Conservation (phyloP, 2,888 invertebrate genomes). For the Nephrocerus scutellatus region DNA sequence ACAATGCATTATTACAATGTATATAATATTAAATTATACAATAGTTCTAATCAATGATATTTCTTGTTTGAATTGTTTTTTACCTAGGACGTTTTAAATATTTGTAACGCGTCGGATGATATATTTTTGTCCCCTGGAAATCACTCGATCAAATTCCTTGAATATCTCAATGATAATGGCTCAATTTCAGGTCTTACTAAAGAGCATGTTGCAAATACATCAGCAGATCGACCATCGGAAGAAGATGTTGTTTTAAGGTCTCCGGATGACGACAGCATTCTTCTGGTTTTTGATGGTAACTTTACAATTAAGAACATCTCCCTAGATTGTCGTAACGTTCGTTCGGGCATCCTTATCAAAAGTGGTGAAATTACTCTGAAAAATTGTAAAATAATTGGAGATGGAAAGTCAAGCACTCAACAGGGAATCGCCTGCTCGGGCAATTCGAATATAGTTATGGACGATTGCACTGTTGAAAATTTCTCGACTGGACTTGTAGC, state of each 20-base stretch:
- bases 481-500: slow-evolving; percentile 52
- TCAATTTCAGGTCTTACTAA: slow-evolving; percentile 37
- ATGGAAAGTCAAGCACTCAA: slow-evolving; percentile 50
- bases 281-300: slow-evolving; percentile 52
- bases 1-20: too few relatives aligned
- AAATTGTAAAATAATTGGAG: slow-evolving; percentile 51
- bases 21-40: too few relatives aligned
- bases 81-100: slow-evolving; percentile 33
- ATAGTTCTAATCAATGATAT: too few relatives aligned
- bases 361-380: slow-evolving; percentile 49
- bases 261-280: slow-evolving; percentile 49
- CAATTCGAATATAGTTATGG: slow-evolving; percentile 43
- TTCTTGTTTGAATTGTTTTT: slow-evolving; percentile 6
- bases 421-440: slow-evolving; percentile 51
- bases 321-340: slow-evolving; percentile 50
- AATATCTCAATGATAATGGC: slow-evolving; percentile 51
- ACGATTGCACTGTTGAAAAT: slow-evolving; percentile 49
- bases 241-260: slow-evolving; percentile 43
- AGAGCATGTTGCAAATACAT: not conserved
- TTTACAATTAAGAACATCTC: slow-evolving; percentile 52
- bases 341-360: slow-evolving; percentile 51
- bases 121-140: slow-evolving; percentile 50
- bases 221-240: too few relatives aligned
- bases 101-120: slow-evolving; percentile 47
- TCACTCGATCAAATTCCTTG: slow-evolving; percentile 50